Evolutionary conservation across 2,888 invertebrate species (phyloP).

Genomic region (Tipula unca): DNA sequence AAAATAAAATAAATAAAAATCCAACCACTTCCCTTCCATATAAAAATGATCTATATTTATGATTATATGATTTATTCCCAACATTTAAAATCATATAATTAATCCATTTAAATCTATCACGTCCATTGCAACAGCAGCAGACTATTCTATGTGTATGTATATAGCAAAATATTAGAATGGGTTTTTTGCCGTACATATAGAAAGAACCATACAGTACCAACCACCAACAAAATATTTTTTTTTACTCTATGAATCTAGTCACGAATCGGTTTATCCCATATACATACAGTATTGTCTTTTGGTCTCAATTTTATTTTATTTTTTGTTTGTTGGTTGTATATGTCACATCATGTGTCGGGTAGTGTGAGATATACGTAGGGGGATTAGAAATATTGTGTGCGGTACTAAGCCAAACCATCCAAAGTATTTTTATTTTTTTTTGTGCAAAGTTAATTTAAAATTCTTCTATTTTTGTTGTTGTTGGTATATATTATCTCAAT

Average conservation of each 20-base stretch:
- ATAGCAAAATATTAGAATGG: background rate
- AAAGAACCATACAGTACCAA: background rate
- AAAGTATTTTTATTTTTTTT: background rate
- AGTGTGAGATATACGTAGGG: background rate
- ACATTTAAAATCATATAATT: background rate
- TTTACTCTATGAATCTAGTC: background rate
- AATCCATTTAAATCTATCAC: background rate
- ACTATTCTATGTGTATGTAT: background rate
- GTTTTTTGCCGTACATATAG: background rate
- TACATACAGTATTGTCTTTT: background rate
- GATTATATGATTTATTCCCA: background rate
- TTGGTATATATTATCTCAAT: background rate
- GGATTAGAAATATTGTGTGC: background rate
- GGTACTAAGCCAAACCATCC: background rate
- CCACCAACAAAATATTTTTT: background rate
- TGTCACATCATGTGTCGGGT: background rate
- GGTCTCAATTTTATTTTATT: background rate
- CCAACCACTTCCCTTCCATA: background rate
- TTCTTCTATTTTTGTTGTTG: background rate
- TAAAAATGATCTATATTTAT: background rate
- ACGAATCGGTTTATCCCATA: background rate
- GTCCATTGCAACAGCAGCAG: background rate
- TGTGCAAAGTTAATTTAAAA: background rate
- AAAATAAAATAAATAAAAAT: background rate
- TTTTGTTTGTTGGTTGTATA: background rate